Conservation (phyloP, 2,113 vertebrate genomes). For the Onychorhynchus coronatus region DNA sequence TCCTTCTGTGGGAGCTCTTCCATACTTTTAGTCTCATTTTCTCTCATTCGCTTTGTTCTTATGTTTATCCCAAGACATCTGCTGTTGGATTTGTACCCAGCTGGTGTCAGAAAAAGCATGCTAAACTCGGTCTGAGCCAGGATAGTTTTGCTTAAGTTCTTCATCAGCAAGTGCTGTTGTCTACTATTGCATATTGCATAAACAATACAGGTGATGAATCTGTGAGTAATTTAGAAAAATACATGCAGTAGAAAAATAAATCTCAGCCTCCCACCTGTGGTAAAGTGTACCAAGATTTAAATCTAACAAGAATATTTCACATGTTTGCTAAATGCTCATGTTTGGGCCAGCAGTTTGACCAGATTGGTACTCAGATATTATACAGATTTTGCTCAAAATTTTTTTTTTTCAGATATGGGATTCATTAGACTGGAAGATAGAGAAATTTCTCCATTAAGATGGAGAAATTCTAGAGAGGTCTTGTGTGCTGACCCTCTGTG, state of each 20-base stretch:
- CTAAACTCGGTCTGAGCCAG: not conserved
- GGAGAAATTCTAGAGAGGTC: not conserved
- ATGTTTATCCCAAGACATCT: not conserved
- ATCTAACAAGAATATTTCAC: not conserved
- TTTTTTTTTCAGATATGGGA: not conserved
- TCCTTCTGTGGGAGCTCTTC: not conserved
- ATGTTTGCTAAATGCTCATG: not conserved
- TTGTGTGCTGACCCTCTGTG: not conserved
- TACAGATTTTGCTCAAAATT: not conserved
- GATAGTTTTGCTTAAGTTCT: not conserved
- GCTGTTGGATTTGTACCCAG: not conserved
- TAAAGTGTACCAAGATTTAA: not conserved
- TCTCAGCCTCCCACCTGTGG: not conserved
- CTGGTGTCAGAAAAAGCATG: not conserved
- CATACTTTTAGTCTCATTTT: not conserved
- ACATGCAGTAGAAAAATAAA: not conserved
- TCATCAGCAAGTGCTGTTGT: not conserved
- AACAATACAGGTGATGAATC: not conserved
- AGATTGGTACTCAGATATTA: not conserved
- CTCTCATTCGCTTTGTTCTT: not conserved
- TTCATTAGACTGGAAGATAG: not conserved
- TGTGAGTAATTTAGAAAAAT: not conserved
- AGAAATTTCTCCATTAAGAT: not conserved
- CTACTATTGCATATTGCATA: not conserved
- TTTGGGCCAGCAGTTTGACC: not conserved